These are phyloP conservation scores for Anneissia japonica DNA, from an alignment of 35 echinoderm and acorn worm species.

Conservation along the genomic window DNA sequence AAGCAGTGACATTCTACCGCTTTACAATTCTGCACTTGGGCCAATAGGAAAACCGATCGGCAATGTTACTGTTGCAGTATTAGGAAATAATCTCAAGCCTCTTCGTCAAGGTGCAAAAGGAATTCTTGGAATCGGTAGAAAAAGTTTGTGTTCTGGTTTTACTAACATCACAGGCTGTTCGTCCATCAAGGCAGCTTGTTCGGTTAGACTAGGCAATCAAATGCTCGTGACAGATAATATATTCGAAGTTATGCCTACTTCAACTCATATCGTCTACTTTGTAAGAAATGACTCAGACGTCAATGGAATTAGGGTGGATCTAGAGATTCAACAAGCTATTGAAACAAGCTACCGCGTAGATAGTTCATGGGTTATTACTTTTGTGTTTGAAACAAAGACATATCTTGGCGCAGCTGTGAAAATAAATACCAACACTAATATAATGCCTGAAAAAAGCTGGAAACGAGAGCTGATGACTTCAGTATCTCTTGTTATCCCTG, in stretches of 20 bases:
- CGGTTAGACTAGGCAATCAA: constrained; percentile 1
- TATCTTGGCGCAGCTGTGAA: constrained; percentile 13
- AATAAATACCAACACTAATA: neutral
- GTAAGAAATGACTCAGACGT: neutral
- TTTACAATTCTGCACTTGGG: constrained; percentile 2
- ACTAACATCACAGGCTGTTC: neutral
- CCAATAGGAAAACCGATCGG: neutral
- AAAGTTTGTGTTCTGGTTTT: neutral
- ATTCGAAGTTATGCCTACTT: neutral
- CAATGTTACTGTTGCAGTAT: constrained; percentile 3
- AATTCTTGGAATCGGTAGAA: neutral
- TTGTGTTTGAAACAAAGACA: neutral
- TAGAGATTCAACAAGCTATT: constrained; percentile 6
- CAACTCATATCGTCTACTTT: neutral
- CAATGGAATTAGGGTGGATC: neutral
- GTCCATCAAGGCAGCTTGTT: neutral
- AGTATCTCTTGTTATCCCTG: neutral
- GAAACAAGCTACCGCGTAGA: neutral
- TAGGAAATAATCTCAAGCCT: neutral
- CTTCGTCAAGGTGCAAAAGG: neutral
- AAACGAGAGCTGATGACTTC: neutral
- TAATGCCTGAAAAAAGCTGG: neutral
- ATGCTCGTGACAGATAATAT: constrained; percentile 1
- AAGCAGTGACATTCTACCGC: neutral
- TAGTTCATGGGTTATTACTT: neutral